Conservation (phyloP, 2,797 vertebrate genomes). For the Myotis daubentonii region DNA sequence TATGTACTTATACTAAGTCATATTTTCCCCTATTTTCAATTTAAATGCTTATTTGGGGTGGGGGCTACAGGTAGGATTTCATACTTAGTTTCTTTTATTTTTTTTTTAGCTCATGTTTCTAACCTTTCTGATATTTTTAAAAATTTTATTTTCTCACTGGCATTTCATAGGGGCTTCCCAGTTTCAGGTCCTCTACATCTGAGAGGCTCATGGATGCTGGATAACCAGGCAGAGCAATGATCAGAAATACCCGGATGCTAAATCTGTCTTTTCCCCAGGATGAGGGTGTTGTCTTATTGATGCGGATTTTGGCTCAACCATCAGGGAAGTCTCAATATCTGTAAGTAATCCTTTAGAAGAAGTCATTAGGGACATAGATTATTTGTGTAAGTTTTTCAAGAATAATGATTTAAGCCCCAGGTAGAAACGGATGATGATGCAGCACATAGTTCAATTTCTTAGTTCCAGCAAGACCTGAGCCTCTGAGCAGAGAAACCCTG, state of each 20-base stretch:
- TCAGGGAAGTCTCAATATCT: background rate
- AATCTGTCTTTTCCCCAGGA: background rate
- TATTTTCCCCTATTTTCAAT: background rate
- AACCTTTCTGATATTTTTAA: background rate
- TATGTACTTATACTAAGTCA: background rate
- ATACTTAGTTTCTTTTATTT: background rate
- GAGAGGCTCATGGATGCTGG: background rate
- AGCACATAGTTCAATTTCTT: background rate
- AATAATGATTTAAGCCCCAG: background rate
- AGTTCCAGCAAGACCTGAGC: background rate
- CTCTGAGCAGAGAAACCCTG: background rate
- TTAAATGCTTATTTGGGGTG: background rate
- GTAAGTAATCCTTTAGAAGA: slow-evolving; percentile 12
- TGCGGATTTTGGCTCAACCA: background rate
- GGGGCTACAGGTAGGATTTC: background rate
- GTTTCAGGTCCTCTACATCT: background rate
- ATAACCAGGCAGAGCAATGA: background rate
- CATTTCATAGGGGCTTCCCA: background rate
- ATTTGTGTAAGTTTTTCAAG: background rate
- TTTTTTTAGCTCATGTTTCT: slow-evolving; percentile 2
- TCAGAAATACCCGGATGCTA: background rate
- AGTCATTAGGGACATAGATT: background rate
- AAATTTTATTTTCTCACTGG: background rate
- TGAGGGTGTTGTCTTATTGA: background rate
- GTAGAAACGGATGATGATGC: background rate